A percentile compares a stretch with the other conserved stretches of the same genome.
These are phyloP conservation scores for Cynopterus brachyotis DNA, from an alignment of 2,113 vertebrate genomes.

Conservation along the genomic window DNA sequence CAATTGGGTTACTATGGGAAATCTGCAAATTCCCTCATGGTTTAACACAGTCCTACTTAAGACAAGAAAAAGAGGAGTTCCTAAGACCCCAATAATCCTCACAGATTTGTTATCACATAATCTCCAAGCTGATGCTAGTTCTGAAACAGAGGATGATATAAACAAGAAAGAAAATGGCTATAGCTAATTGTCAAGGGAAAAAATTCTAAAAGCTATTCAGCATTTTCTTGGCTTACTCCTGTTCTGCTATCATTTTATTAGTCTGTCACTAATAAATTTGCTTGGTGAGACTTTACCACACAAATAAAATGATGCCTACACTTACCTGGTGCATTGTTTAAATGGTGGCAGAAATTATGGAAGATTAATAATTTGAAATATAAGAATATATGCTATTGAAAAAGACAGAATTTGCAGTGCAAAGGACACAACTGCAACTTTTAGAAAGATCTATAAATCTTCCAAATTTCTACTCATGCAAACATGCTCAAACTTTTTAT, in stretches of 20 bases:
- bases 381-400: conserved; percentile 43
- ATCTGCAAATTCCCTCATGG: not conserved
- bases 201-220: conserved; percentile 40
- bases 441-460: conserved; percentile 60
- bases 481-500: conserved; percentile 60
- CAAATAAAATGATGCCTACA: conserved; percentile 60
- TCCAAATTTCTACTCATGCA: conserved; percentile 70
- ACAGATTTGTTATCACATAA: conserved; percentile 14
- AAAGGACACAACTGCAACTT: conserved; percentile 65
- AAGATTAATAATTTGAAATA: conserved; percentile 63
- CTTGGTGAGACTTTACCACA: conserved; percentile 39
- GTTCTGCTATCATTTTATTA: conserved; percentile 55
- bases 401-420: conserved; percentile 57
- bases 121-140: conserved; percentile 31
- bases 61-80: not conserved
- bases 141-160: conserved; percentile 38
- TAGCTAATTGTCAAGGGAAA: conserved; percentile 28
- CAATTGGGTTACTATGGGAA: not conserved
- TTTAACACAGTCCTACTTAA: conserved; percentile 42
- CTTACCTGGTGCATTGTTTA: conserved; percentile 72
- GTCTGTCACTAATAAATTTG: conserved; percentile 33
- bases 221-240: conserved; percentile 11
- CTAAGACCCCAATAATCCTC: not conserved
- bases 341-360: conserved; percentile 61
- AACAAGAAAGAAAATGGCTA: not conserved